Base-by-base conservation (phyloP, 2,113 vertebrate genomes). In the Etheostoma spectabile region DNA sequence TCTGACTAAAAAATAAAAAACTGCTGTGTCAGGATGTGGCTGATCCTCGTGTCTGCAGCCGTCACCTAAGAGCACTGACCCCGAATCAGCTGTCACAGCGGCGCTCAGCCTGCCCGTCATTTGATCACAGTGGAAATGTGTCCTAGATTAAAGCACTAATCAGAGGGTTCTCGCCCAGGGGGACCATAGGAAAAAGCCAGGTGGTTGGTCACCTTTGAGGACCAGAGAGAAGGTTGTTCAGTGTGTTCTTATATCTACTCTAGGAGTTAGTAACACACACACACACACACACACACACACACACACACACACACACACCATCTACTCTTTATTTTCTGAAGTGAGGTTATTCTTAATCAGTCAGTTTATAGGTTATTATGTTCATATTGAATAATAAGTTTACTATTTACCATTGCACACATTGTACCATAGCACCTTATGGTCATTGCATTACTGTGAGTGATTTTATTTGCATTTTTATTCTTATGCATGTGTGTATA, bases 91-190 rank as follows among this genome's bases (percentile, higher is more conserved):
- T 91, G 72, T 76, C 69, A 3, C 77, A 7, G 78, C 35, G 0
- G 15, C 27, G 8, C 16, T 59, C 48, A 3, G 74, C 62, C 51
- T 5, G 2, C 18, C 0, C 78, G 90, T 87, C 75, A 91, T 72
- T 8, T 18, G 91, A 91, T 79, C 87, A 3, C 55, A 35, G 82
- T 90, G 87, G 82, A 90, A 91, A 90, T 79, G 10, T 63, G 82
- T 79, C 66, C 62, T 42, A 84, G 56, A 87, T 90, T 87, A 83
- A 82, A 64, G 61, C 24, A 12, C 78, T 88, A 83, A 89, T 86
- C 57, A 57, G 63, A 80, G 55, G 46, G 69, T 51, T 56, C 42
- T 60, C 5, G 8, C 68, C 48, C 77, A 64, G 71, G 56, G 64
- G 75, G 3, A 77, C 84, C 27, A 78, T 85, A 77, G 78, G 77